Evolutionary conservation across 2,113 vertebrate genomes (phyloP).

Genomic region (Amphiprion ocellaris): DNA sequence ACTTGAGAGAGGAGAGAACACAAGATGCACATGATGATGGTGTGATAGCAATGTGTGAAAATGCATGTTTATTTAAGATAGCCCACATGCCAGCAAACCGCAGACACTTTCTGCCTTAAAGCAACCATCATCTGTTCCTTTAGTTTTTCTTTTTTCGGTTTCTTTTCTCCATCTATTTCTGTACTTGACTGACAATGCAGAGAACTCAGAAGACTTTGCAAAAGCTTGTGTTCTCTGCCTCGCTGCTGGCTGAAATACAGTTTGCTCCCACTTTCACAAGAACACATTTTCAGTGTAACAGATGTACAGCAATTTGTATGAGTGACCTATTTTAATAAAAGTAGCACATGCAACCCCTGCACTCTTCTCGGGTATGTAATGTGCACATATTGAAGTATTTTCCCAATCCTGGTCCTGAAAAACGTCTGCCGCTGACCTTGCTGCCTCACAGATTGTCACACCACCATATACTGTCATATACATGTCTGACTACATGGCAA

Average conservation of each 20-base stretch:
- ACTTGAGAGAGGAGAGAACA: neutral
- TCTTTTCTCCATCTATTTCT: neutral
- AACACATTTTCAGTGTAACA: constrained; percentile 36
- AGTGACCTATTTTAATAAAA: constrained; percentile 57
- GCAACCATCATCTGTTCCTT: neutral
- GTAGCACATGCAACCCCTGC: constrained; percentile 19
- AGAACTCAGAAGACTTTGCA: constrained; percentile 20
- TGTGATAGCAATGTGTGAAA: neutral
- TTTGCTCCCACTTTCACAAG: constrained; percentile 11
- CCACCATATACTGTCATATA: neutral
- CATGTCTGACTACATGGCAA: neutral
- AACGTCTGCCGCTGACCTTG: neutral
- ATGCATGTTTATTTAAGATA: constrained; percentile 1
- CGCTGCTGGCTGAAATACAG: constrained; percentile 12
- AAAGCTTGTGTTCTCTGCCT: constrained; percentile 35
- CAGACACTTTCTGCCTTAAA: neutral
- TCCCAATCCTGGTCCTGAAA: neutral
- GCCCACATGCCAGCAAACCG: neutral
- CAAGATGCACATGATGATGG: neutral
- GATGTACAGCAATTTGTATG: constrained; percentile 49
- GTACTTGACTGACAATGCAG: constrained; percentile 36
- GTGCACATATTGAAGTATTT: constrained; percentile 3
- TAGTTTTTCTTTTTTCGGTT: neutral
- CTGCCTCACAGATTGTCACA: neutral
- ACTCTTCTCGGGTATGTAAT: neutral